These are phyloP conservation scores for Cinclus mexicanus DNA, from an alignment of 2,113 vertebrate genomes.

Conservation along the genomic window DNA sequence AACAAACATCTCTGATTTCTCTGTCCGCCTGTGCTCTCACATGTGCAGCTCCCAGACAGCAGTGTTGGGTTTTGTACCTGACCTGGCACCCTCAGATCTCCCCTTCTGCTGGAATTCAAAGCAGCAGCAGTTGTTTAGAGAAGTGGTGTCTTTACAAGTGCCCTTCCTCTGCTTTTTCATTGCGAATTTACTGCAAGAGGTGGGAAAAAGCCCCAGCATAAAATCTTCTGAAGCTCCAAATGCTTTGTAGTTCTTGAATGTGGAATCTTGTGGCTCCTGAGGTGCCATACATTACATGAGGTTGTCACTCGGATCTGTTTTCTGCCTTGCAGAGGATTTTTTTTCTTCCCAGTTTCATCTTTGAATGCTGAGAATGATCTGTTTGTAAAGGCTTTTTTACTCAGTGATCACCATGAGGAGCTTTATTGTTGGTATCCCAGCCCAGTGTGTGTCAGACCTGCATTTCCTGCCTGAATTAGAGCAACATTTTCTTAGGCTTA, in stretches of 20 bases:
- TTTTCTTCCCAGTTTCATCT: neutral
- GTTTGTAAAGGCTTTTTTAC: neutral
- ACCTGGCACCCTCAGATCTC: neutral
- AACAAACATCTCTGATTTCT: neutral
- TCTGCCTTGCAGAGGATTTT: neutral
- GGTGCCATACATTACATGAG: neutral
- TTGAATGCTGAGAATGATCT: neutral
- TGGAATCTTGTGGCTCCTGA: neutral
- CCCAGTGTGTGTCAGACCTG: neutral
- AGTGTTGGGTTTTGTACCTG: neutral
- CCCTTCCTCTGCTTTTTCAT: neutral
- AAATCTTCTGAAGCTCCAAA: neutral
- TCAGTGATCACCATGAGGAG: neutral
- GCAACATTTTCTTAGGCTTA: neutral
- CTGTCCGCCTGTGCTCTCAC: neutral
- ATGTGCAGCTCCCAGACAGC: neutral
- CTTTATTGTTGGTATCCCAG: neutral
- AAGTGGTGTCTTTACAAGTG: neutral
- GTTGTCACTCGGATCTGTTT: conserved; percentile 9
- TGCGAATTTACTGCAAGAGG: neutral
- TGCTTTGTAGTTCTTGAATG: neutral
- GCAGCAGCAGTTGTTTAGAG: neutral
- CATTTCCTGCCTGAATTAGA: neutral
- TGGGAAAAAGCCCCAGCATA: neutral
- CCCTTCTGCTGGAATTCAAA: neutral